phyloP scores from a whole-genome alignment of 2,888 invertebrate genomes.

The Pyrgus malvae region DNA sequence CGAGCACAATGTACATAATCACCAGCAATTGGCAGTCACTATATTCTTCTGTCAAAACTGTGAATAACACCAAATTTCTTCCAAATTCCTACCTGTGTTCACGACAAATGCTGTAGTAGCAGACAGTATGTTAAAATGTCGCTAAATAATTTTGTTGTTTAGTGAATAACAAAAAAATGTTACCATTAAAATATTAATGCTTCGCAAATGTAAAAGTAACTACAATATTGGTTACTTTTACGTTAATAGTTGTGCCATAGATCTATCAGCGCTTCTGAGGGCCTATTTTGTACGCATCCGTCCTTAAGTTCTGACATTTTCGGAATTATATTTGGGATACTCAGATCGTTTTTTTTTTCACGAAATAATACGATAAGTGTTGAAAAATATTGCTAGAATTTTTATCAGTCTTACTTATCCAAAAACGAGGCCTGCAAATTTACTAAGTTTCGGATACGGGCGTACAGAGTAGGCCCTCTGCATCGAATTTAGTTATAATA shows the following conservation, averaged over 20 bases:
- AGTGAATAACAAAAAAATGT: background rate
- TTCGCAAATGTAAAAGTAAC: background rate
- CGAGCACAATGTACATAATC: slow-evolving; percentile 13
- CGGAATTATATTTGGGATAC: no score
- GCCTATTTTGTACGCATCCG: background rate
- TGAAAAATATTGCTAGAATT: no score
- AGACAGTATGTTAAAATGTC: background rate
- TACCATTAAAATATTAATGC: background rate
- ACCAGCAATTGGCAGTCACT: background rate
- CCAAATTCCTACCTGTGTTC: background rate
- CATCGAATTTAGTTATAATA: no score
- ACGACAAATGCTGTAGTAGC: slow-evolving; percentile 4
- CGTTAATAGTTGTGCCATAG: background rate
- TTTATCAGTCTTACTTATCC: no score
- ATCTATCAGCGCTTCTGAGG: slow-evolving; percentile 1
- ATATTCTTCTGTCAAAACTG: background rate
- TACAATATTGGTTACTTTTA: background rate
- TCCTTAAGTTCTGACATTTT: no score
- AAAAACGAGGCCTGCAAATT: no score
- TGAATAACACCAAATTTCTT: slow-evolving; percentile 12
- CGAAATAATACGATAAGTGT: no score
- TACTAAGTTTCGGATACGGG: no score
- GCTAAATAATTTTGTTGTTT: background rate
- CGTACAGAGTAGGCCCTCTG: no score
- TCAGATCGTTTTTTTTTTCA: no score